Evolutionary conservation across 1,140 invertebrate genomes (phyloP).

Genomic region (Aphidius ervi): DNA sequence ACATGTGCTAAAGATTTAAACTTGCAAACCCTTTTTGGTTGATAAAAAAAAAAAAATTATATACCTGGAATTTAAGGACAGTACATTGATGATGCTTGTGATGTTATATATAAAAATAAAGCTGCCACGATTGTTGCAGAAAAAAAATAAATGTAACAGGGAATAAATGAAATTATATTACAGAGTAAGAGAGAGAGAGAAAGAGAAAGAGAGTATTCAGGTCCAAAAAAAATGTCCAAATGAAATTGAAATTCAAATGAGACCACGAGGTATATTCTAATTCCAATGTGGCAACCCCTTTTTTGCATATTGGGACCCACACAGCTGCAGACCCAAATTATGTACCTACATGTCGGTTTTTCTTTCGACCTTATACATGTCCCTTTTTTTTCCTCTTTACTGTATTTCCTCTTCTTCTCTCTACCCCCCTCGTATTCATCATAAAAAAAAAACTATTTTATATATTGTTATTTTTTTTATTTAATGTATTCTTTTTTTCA

Average conservation of each 20-base stretch:
- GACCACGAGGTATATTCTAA: constrained; percentile 55
- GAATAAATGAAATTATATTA: no score
- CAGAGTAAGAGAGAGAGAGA: no score
- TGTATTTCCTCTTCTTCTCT: neutral
- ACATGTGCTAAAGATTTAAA: no score
- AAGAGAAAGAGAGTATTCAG: neutral
- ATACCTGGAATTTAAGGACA: constrained; percentile 31
- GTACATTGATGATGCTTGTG: no score
- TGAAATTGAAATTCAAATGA: constrained; percentile 55
- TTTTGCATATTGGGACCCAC: constrained; percentile 50
- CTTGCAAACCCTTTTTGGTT: constrained; percentile 27
- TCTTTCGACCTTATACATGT: constrained; percentile 11
- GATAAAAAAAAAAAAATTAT: constrained; percentile 7
- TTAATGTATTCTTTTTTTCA: no score
- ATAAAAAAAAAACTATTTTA: no score
- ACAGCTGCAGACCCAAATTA: constrained; percentile 43
- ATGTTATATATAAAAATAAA: constrained; percentile 7
- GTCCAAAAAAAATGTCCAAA: constrained; percentile 30
- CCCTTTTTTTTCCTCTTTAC: constrained; percentile 16
- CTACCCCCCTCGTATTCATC: no score
- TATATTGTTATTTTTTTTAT: no score
- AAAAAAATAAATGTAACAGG: neutral
- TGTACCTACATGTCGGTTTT: constrained; percentile 28
- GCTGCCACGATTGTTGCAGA: constrained; percentile 17
- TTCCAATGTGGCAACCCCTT: constrained; percentile 48